Conservation (phyloP, 2,888 invertebrate species). For the Rosalia funebris region DNA sequence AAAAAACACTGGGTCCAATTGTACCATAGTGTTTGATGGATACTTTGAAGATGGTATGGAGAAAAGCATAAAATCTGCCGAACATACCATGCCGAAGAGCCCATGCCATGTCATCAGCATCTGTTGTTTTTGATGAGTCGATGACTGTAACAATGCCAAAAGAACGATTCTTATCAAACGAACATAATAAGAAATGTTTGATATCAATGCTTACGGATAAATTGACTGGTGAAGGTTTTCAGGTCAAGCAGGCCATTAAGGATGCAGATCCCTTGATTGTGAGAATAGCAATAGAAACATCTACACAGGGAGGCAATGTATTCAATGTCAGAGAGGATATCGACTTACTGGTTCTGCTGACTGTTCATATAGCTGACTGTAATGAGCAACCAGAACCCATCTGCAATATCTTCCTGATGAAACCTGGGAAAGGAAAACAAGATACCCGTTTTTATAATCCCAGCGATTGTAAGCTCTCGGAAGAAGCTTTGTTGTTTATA, state of each 20-base stretch:
- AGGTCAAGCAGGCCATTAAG: not conserved
- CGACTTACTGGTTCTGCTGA: not conserved
- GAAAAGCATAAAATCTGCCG: not conserved
- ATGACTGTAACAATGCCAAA: not conserved
- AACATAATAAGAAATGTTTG: not conserved
- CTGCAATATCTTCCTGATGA: not conserved
- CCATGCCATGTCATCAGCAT: too few relatives aligned
- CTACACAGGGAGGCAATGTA: too few relatives aligned
- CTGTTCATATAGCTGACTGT: too few relatives aligned
- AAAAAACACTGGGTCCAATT: not conserved
- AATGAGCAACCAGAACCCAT: not conserved
- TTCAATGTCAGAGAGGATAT: not conserved
- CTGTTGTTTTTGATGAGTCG: not conserved
- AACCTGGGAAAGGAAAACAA: not conserved
- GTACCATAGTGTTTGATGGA: not conserved
- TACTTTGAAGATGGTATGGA: not conserved
- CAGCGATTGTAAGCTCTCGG: not conserved
- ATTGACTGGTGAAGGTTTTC: not conserved
- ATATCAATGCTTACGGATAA: too few relatives aligned
- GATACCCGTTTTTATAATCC: not conserved
- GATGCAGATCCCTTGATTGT: not conserved
- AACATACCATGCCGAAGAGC: not conserved
- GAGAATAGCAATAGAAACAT: not conserved
- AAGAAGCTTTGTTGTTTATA: not conserved
- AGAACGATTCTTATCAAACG: conserved; percentile 1